phyloP scores from a whole-genome alignment of 1,140 invertebrate species.

The Calliopsis andreniformis region DNA sequence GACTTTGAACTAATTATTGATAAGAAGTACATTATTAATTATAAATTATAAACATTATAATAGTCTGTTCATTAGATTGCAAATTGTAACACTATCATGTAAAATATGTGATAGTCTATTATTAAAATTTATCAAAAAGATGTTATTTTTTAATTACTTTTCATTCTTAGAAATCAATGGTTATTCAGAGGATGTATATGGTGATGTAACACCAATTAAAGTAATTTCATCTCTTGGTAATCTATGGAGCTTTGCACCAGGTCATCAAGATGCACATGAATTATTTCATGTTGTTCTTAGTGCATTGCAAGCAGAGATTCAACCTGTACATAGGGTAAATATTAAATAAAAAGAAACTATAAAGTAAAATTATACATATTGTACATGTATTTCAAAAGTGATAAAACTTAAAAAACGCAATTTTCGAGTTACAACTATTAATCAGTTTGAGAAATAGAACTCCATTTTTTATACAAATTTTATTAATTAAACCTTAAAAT shows the following conservation, averaged over 20 bases:
- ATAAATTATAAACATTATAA: background rate
- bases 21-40: no score
- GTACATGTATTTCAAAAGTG: no score
- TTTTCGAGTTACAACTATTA: no score
- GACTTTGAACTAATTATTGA: no score
- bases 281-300: slow-evolving; percentile 92
- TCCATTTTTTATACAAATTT: no score
- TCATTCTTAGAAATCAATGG: slow-evolving; percentile 87
- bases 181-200: slow-evolving; percentile 86
- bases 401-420: no score
- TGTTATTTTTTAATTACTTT: background rate
- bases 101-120: background rate
- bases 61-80: background rate
- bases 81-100: background rate
- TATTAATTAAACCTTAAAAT: no score
- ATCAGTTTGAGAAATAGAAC: no score
- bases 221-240: slow-evolving; percentile 89
- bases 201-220: slow-evolving; percentile 86
- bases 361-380: background rate
- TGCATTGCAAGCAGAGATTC: slow-evolving; percentile 92
- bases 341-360: background rate
- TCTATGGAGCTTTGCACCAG: slow-evolving; percentile 92
- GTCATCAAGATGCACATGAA: slow-evolving; percentile 97
- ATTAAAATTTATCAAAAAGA: background rate
- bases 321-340: slow-evolving; percentile 83